Evolutionary conservation across 2,113 vertebrate species (phyloP).

Genomic region (Ctenodactylus gundi): DNA sequence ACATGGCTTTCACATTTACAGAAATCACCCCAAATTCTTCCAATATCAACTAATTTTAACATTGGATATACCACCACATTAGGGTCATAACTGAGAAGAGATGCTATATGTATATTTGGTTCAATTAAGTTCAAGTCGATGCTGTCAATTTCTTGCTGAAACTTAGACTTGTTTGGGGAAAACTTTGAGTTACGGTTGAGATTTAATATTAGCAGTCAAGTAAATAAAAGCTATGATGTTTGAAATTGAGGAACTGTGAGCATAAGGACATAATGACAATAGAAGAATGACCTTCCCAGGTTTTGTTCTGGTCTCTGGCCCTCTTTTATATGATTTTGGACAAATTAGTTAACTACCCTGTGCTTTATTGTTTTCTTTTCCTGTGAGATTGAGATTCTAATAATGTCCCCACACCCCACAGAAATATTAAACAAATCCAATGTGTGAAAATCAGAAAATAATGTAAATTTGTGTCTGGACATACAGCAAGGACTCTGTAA

Average conservation of each 20-base stretch:
- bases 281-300: background rate
- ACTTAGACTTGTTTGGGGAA: background rate
- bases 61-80: background rate
- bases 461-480: background rate
- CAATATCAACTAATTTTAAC: background rate
- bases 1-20: background rate
- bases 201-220: background rate
- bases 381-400: background rate
- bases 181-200: background rate
- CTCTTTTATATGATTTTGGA: background rate
- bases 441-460: background rate
- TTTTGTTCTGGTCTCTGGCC: background rate
- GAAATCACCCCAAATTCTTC: background rate
- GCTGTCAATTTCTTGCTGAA: background rate
- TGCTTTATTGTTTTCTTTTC: background rate
- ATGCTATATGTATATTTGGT: background rate
- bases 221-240: background rate
- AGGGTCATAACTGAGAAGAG: background rate
- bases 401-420: background rate
- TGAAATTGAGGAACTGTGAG: background rate
- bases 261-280: background rate
- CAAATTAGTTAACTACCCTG: background rate
- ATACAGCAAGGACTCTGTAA: background rate
- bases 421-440: background rate
- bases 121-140: background rate